These are phyloP conservation scores for Phrynocephalus forsythii DNA, from an alignment of 2,797 vertebrate species.

Conservation along the genomic window DNA sequence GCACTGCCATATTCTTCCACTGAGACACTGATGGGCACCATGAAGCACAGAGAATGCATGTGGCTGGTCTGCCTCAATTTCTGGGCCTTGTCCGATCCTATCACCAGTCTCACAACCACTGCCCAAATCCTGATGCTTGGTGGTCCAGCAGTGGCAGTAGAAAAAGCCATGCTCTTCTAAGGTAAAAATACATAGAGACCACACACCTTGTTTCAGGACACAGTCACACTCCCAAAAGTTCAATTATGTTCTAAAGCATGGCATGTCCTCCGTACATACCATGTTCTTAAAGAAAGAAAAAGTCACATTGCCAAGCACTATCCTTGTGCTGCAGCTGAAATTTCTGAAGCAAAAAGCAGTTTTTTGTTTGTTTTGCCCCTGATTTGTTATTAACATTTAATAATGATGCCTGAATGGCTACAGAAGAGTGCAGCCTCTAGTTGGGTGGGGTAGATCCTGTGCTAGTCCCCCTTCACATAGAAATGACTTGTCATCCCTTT, in stretches of 20 bases:
- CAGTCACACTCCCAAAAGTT: neutral
- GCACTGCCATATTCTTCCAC: conserved; percentile 3
- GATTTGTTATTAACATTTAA: neutral
- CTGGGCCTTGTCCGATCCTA: neutral
- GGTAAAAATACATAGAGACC: neutral
- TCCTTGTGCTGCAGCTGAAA: no score
- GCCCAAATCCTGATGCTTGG: neutral
- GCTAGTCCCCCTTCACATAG: neutral
- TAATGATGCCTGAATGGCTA: neutral
- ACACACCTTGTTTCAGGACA: neutral
- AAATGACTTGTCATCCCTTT: neutral
- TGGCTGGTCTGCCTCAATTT: neutral
- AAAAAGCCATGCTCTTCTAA: neutral
- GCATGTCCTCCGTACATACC: neutral
- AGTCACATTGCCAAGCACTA: no score
- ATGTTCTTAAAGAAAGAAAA: no score
- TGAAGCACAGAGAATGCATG: no score
- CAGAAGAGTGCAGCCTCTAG: neutral
- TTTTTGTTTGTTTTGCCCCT: neutral
- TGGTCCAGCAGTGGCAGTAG: neutral
- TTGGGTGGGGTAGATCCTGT: no score
- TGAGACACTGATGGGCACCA: neutral
- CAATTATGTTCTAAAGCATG: neutral
- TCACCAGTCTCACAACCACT: neutral
- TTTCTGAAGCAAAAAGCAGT: no score